These are phyloP conservation scores for Microchrysa polita DNA, from an alignment of 2,888 invertebrate species.

Conservation along the genomic window DNA sequence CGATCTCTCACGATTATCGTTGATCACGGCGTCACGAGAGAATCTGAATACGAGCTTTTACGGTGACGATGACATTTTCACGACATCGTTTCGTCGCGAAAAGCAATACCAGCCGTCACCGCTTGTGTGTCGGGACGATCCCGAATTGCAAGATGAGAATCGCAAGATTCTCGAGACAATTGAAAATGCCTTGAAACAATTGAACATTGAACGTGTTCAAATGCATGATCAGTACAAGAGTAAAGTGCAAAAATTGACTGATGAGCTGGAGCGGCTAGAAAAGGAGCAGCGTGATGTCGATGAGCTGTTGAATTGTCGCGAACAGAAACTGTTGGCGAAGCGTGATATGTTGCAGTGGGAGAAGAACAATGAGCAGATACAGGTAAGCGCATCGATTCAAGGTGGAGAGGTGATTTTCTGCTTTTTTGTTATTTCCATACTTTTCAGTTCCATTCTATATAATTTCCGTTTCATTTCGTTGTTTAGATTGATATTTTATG, in stretches of 20 bases:
- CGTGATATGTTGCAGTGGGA: slow-evolving; percentile 64
- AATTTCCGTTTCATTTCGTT: slow-evolving; percentile 60
- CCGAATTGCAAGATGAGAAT: slow-evolving; percentile 72
- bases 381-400: slow-evolving; percentile 55
- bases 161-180: slow-evolving; percentile 74
- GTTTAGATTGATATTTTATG: slow-evolving; percentile 75
- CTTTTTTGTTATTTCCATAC: slow-evolving; percentile 55
- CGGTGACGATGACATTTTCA: slow-evolving; percentile 59
- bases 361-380: slow-evolving; percentile 64
- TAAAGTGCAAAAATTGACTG: slow-evolving; percentile 63
- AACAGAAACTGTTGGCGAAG: slow-evolving; percentile 63
- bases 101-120: slow-evolving; percentile 62
- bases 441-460: slow-evolving; percentile 55
- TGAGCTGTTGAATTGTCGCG: slow-evolving; percentile 68
- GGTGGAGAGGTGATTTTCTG: background rate
- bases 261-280: slow-evolving; percentile 66
- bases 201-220: slow-evolving; percentile 65
- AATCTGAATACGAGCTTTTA: slow-evolving; percentile 67
- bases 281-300: slow-evolving; percentile 67
- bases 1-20: slow-evolving; percentile 82
- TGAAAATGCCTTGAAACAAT: slow-evolving; percentile 75
- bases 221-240: slow-evolving; percentile 64
- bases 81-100: slow-evolving; percentile 58
- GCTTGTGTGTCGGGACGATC: slow-evolving; percentile 67
- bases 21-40: slow-evolving; percentile 78